A percentile compares a stretch with the other conserved stretches of the same genome.
These are phyloP conservation scores for Elysia chlorotica DNA, from an alignment of 1,140 invertebrate species.

Conservation along the genomic window DNA sequence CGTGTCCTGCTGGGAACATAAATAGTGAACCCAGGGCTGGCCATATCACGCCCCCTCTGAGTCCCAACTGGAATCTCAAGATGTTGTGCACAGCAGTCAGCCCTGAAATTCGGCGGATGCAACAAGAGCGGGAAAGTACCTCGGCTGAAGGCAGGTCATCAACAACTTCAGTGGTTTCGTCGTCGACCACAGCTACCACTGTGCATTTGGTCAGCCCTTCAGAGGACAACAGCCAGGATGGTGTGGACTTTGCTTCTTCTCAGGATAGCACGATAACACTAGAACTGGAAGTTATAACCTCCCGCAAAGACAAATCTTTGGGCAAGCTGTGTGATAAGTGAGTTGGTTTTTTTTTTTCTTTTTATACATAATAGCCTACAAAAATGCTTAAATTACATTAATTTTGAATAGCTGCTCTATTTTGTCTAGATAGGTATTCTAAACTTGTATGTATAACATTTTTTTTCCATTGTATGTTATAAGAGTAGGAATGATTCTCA, in stretches of 20 bases:
- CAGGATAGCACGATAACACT: conserved; percentile 35
- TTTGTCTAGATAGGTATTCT: no score
- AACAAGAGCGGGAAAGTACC: conserved; percentile 23
- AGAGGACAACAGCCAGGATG: conserved; percentile 14
- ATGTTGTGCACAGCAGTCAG: conserved; percentile 60
- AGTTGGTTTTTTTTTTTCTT: conserved; percentile 8
- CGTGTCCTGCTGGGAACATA: no score
- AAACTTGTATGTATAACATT: no score
- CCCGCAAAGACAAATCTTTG: conserved; percentile 61
- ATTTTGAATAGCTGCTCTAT: no score
- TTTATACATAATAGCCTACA: no score
- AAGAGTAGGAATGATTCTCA: no score
- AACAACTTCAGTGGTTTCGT: background rate
- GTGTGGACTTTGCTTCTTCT: conserved; percentile 30
- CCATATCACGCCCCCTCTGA: no score
- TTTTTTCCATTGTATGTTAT: no score
- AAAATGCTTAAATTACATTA: no score
- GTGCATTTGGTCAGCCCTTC: background rate
- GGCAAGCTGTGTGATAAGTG: conserved; percentile 61
- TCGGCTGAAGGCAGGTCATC: conserved; percentile 15
- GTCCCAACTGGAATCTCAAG: conserved; percentile 62
- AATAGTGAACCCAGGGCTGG: no score
- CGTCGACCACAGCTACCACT: background rate
- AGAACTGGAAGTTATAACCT: conserved; percentile 26
- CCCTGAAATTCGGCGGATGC: conserved; percentile 56